Evolutionary conservation across 2,888 invertebrate genomes (phyloP).

Genomic region (Nephrocerus scutellatus): DNA sequence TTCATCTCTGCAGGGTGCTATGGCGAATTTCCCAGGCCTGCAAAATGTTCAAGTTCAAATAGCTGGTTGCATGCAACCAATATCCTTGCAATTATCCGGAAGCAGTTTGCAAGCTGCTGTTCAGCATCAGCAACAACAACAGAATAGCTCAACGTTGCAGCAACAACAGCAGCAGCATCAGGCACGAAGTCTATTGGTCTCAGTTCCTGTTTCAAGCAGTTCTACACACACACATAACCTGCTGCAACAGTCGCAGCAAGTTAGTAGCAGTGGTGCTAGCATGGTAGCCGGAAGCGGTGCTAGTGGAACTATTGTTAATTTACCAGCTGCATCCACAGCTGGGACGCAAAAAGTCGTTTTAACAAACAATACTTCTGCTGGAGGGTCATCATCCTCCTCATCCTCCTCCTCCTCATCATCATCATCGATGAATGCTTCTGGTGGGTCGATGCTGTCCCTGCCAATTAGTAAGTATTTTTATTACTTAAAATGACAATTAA

Average conservation of each 20-base stretch:
- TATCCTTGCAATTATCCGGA: slow-evolving; percentile 69
- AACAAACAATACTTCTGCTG: slow-evolving; percentile 33
- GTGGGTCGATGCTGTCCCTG: slow-evolving; percentile 54
- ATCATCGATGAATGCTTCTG: slow-evolving; percentile 12
- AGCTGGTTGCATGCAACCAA: slow-evolving; percentile 78
- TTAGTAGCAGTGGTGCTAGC: slow-evolving; percentile 45
- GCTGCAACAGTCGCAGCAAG: slow-evolving; percentile 34
- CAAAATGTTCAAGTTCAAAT: slow-evolving; percentile 79
- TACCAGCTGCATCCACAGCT: slow-evolving; percentile 31
- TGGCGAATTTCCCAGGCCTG: slow-evolving; percentile 55
- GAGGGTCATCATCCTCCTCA: too few relatives aligned
- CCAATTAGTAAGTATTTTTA: slow-evolving; percentile 52
- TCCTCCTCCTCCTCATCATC: too few relatives aligned
- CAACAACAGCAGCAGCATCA: slow-evolving; percentile 22
- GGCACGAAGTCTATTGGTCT: slow-evolving; percentile 59
- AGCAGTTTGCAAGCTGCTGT: slow-evolving; percentile 50
- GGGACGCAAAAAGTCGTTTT: slow-evolving; percentile 47
- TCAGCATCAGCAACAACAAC: slow-evolving; percentile 31
- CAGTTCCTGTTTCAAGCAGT: slow-evolving; percentile 53
- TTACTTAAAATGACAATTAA: slow-evolving; percentile 8
- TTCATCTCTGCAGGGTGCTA: slow-evolving; percentile 57
- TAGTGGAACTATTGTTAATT: slow-evolving; percentile 51
- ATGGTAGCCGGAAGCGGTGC: slow-evolving; percentile 48
- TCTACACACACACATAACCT: slow-evolving; percentile 22
- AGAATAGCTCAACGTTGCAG: slow-evolving; percentile 16